Evolutionary conservation across 1,140 invertebrate genomes (phyloP), one percentile per base, ranked within the genome.

Genomic region (Neuroterus valhalla): DNA sequence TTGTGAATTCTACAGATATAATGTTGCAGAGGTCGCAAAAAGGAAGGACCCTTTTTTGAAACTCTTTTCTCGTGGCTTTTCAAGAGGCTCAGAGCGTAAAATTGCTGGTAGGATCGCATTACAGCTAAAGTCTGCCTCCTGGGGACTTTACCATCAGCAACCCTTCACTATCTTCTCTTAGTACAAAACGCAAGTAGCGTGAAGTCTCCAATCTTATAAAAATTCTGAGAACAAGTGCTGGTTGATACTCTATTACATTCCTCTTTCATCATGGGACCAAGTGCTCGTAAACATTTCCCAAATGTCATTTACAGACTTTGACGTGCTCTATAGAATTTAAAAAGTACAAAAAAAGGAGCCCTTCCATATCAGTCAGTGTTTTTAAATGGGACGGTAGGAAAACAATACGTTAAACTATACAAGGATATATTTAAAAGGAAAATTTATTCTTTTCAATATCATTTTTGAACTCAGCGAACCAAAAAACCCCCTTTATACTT

Each of bases 61-160:
- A 55, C 23, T 26, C 12, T 26, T 21, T 26, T 15, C 52, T 55
- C 23, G 21, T 55, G 52, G 23, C 52, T 55, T 84, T 86, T 80
- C 55, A 70, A 76, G 77, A 77, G 77, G 78, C 74, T 72, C 71
- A 71, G 74, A 84, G 81, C 83, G 83, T 85, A 85, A 86, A 86
- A 86, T 86, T 86, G 80, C 81, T 55, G 66, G 78, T 66, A 78
- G 77, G 78, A 84, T 82, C 72, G 77, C 66, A 81, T 86, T 86
- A 85, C 78, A 80, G 74, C 66, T 72, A 77, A 78, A 75, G 66
- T 70, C 68, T 52, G 46, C 77, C 81, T 80, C 76, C 68, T 78
- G 83, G 68, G 78, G 71, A 66, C 21, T 45, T 38, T 62, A 66
- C 50, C 70, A 66, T 62, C 66, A 38, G 69, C 50, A 48, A 71